Base-by-base conservation (phyloP, 2,888 invertebrate species). In the Metopia argyrocephala region DNA sequence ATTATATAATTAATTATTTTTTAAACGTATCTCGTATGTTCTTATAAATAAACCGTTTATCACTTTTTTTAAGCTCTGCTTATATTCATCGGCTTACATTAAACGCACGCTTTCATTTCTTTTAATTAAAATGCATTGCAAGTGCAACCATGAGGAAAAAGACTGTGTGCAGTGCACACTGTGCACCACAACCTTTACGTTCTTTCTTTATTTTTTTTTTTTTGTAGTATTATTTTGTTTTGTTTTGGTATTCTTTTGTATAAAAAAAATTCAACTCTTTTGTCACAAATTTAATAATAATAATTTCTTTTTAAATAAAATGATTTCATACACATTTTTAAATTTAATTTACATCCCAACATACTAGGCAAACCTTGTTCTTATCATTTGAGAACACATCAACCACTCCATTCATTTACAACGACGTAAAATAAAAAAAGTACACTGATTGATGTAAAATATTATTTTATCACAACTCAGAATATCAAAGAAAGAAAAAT, bases 81-180 rank as follows among this genome's bases (percentile, higher is more conserved):
- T 38, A 38, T 15, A 38, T 2, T 38, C 38, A 38, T 12, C 38
- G 15, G 9, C 31, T 25, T 28, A 23, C 20, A 38, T 38, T 20
- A 48, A 70, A 38, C 4, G 5, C 4, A n/a, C 38, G 52, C 28
- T 59, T 66, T 45, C 52, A 66, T 66, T 68, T 46, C 21, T 27
- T 61, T 61, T 28, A 61, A 75, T 61, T 68, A 61, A 61, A 61
- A 68, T 75, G 61, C 61, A 61, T 59, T 59, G 50, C 74, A 75
- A 75, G 74, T 66, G 38, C 65, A 66, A 52, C 15, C 50, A 1
- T 57, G 31, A 57, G 23, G 64, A 64, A 46, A 62, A 25, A 46
- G 46, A 28, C 27, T 12, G 12, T 38, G 28, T n/a, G 7, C 23
- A 38, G 12, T 38, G 28, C 20, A 15, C 23, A 61, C n/a, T 21